Conservation (phyloP, 2,888 invertebrate genomes). For the Steromphala cineraria region DNA sequence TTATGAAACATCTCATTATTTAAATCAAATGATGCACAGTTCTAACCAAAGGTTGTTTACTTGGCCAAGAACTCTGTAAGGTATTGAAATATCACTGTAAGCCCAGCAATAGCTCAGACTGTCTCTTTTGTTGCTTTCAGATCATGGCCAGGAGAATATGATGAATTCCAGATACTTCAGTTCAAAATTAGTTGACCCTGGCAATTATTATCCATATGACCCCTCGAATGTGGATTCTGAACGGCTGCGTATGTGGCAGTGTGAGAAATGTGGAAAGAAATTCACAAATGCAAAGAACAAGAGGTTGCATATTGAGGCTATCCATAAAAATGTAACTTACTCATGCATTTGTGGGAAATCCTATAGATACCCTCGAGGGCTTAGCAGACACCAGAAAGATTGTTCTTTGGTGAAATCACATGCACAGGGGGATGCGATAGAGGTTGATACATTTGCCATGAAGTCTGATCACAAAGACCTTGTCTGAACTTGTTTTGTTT, state of each 20-base stretch:
- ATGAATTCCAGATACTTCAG: too few relatives aligned
- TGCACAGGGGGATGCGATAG: neutral
- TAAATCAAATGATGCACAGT: too few relatives aligned
- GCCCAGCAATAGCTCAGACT: neutral
- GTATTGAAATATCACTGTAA: too few relatives aligned
- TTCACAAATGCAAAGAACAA: neutral
- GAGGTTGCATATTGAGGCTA: neutral
- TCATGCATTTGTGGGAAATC: neutral
- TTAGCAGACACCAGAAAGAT: conserved; percentile 1
- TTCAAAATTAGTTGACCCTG: too few relatives aligned
- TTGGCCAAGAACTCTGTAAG: too few relatives aligned
- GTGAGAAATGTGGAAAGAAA: neutral
- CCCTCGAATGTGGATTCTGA: neutral
- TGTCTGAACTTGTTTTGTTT: too few relatives aligned
- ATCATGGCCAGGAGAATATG: neutral
- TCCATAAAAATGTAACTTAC: neutral
- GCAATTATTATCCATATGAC: too few relatives aligned
- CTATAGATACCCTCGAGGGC: neutral
- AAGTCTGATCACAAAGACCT: too few relatives aligned
- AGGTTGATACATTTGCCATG: too few relatives aligned
- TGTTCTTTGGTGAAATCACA: neutral
- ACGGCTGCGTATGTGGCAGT: neutral
- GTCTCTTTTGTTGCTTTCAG: neutral
- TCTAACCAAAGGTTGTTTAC: too few relatives aligned
- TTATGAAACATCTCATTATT: too few relatives aligned